A percentile compares a stretch with the other conserved stretches of the same genome.
Conservation (phyloP, 2,797 vertebrate species). For the Siniperca scherzeri region DNA sequence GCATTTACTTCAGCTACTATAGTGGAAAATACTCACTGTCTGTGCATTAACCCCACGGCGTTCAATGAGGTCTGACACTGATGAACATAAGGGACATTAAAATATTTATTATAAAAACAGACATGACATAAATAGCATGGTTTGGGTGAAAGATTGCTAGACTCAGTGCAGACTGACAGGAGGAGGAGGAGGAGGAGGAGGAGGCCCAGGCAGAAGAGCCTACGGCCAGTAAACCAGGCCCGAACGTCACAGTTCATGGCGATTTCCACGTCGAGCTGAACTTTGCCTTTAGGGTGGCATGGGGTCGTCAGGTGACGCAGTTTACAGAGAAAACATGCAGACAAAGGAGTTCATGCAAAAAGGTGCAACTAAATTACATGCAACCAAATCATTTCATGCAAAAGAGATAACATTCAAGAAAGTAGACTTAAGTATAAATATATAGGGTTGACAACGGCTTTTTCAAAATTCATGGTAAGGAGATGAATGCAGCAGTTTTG, state of each 20-base stretch:
- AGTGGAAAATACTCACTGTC: not conserved
- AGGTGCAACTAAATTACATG: constrained; percentile 17
- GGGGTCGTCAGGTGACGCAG: no score
- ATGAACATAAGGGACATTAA: not conserved
- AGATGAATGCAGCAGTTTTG: constrained; percentile 20
- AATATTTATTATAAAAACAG: constrained; percentile 79
- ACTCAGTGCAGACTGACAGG: constrained; percentile 36
- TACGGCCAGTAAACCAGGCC: not conserved
- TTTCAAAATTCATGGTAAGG: not conserved
- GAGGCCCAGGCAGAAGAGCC: not conserved
- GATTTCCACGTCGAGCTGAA: constrained; percentile 42
- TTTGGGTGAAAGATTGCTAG: constrained; percentile 33
- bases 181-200: constrained; percentile 24
- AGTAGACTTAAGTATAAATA: not conserved
- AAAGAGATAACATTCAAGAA: not conserved
- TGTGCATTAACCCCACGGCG: not conserved
- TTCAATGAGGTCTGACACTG: no score
- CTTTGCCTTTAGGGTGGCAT: no score
- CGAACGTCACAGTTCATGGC: constrained; percentile 9
- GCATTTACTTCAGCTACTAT: not conserved
- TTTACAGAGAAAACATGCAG: constrained; percentile 31
- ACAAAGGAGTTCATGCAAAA: constrained; percentile 19
- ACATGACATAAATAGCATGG: constrained; percentile 41
- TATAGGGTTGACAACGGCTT: constrained; percentile 9
- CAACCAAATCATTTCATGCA: constrained; percentile 37